phyloP scores from a whole-genome alignment of 2,888 invertebrate species.

The Euplagia quadripunctaria region DNA sequence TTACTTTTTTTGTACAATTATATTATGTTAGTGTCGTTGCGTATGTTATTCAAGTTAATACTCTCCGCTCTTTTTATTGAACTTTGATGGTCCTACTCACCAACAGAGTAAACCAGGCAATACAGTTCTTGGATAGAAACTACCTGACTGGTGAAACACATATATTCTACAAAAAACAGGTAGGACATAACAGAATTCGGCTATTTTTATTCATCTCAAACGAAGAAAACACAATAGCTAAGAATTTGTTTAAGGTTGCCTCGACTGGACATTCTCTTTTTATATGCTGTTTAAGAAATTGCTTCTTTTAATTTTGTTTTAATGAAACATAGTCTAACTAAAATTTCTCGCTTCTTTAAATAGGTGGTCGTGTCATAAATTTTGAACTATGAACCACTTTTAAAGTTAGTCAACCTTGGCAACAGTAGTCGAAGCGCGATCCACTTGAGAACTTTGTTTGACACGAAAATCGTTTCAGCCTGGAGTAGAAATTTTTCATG shows the following conservation, averaged over 20 bases:
- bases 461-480: constrained; percentile 68
- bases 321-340: background rate
- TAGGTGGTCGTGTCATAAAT: constrained; percentile 22
- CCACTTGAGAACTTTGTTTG: constrained; percentile 57
- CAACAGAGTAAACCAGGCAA: too few relatives aligned
- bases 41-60: too few relatives aligned
- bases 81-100: too few relatives aligned
- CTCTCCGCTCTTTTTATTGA: too few relatives aligned
- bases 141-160: too few relatives aligned
- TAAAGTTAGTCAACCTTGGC: constrained; percentile 44
- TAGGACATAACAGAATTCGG: too few relatives aligned
- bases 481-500: constrained; percentile 32
- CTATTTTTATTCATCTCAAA: background rate
- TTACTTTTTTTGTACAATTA: too few relatives aligned
- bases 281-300: background rate
- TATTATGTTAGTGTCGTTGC: too few relatives aligned
- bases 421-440: constrained; percentile 49
- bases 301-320: background rate
- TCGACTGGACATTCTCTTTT: background rate
- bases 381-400: constrained; percentile 41
- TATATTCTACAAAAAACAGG: too few relatives aligned
- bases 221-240: background rate
- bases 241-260: background rate
- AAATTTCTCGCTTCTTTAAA: background rate
- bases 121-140: too few relatives aligned